Conservation (phyloP, 1,140 invertebrate genomes). For the Samia ricini region DNA sequence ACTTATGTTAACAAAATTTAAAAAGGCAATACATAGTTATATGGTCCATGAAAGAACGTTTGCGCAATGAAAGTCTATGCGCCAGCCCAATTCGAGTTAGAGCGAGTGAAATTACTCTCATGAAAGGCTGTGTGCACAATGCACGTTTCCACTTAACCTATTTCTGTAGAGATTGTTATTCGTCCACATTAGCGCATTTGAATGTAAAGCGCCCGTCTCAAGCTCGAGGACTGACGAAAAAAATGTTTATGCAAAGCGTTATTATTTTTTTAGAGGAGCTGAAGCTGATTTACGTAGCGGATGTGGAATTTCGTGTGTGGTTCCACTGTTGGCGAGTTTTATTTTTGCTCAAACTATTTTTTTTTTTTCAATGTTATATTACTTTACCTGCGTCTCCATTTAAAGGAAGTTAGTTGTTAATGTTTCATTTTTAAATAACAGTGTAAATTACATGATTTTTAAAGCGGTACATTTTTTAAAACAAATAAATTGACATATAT, state of each 20-base stretch:
- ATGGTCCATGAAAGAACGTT: too few species aligned
- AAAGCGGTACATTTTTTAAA: not conserved
- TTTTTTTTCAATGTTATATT: too few species aligned
- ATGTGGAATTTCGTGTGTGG: constrained; percentile 22
- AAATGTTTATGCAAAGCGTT: constrained; percentile 65
- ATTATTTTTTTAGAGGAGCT: constrained; percentile 46
- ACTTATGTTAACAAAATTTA: too few species aligned
- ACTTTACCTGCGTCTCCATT: too few species aligned
- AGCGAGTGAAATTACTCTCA: constrained; percentile 4
- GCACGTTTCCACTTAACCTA: constrained; percentile 32
- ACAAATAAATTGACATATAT: not conserved
- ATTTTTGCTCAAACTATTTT: not conserved
- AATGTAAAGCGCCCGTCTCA: constrained; percentile 33
- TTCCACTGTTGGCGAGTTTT: constrained; percentile 24
- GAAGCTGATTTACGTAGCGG: constrained; percentile 29
- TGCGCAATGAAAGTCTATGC: too few species aligned
- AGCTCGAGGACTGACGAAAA: constrained; percentile 12
- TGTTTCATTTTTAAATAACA: too few species aligned
- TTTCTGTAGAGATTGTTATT: constrained; percentile 22
- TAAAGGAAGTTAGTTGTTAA: too few species aligned
- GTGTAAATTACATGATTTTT: too few species aligned
- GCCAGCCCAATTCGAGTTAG: not conserved
- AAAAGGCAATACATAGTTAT: too few species aligned
- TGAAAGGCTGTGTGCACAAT: constrained; percentile 18
- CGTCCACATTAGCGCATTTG: constrained; percentile 30